Percentiles rank a stretch among this genome's conserved stretches.
Conservation (phyloP, 2,797 vertebrate genomes). For the Notoglanidium macrostoma region DNA sequence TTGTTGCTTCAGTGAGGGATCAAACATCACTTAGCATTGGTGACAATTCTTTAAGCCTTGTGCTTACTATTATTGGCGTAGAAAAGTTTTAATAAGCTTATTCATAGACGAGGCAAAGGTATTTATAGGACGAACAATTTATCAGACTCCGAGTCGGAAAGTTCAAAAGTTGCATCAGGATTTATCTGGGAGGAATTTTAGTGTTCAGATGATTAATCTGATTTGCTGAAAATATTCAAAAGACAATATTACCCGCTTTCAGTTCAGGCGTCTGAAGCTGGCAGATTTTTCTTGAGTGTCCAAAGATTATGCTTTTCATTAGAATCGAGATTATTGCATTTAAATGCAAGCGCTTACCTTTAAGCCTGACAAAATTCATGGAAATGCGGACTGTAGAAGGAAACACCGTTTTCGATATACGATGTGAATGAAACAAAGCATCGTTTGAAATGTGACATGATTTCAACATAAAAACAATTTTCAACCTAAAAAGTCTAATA, state of each 20-base stretch:
- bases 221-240: neutral
- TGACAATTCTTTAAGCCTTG: neutral
- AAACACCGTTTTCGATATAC: neutral
- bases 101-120: neutral
- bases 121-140: neutral
- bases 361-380: neutral
- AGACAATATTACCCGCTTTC: neutral
- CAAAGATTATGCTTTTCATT: no score
- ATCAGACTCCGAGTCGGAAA: neutral
- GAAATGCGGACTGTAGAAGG: neutral
- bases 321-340: neutral
- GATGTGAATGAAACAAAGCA: no score
- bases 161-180: neutral
- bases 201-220: neutral
- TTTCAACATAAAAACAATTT: neutral
- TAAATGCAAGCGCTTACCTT: neutral
- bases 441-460: neutral
- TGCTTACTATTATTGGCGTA: neutral
- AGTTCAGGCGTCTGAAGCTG: neutral
- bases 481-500: neutral
- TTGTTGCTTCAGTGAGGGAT: constrained; percentile 32
- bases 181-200: neutral
- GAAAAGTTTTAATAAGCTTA: neutral
- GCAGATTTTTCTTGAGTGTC: neutral
- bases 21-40: constrained; percentile 16